These are phyloP conservation scores for Coboldia fuscipes DNA, from an alignment of 1,140 invertebrate species.

Conservation along the genomic window DNA sequence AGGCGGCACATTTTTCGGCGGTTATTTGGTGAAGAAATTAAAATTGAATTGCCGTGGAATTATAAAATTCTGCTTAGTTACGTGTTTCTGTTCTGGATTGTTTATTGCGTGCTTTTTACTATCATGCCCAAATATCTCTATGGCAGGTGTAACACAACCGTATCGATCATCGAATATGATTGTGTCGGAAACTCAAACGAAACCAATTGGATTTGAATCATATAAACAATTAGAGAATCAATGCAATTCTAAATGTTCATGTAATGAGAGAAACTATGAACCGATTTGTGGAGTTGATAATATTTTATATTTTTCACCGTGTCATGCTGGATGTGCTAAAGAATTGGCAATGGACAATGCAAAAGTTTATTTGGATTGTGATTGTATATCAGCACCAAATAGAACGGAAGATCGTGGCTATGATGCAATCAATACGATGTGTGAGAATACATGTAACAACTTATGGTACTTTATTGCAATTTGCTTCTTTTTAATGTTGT, in stretches of 20 bases:
- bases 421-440: constrained; percentile 38
- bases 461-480: constrained; percentile 42
- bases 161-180: not conserved
- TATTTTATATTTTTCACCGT: constrained; percentile 63
- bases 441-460: constrained; percentile 34
- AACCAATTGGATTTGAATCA: not conserved
- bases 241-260: constrained; percentile 43
- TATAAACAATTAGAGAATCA: constrained; percentile 15
- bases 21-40: constrained; percentile 53
- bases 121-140: constrained; percentile 47
- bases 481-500: constrained; percentile 47
- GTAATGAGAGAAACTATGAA: constrained; percentile 28
- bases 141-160: constrained; percentile 44
- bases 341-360: constrained; percentile 18
- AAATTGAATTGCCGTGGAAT: constrained; percentile 51
- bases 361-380: constrained; percentile 30
- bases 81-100: constrained; percentile 31
- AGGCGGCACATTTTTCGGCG: constrained; percentile 59
- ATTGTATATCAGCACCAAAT: constrained; percentile 20
- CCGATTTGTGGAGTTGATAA: constrained; percentile 55
- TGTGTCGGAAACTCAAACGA: constrained; percentile 3
- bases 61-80: constrained; percentile 44
- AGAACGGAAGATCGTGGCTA: constrained; percentile 12
- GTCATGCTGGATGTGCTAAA: constrained; percentile 51
- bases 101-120: constrained; percentile 44